Evolutionary conservation across 2,888 invertebrate species (phyloP), one percentile per base, ranked within the genome.

Genomic region (Liopterus haemorrhoidalis): DNA sequence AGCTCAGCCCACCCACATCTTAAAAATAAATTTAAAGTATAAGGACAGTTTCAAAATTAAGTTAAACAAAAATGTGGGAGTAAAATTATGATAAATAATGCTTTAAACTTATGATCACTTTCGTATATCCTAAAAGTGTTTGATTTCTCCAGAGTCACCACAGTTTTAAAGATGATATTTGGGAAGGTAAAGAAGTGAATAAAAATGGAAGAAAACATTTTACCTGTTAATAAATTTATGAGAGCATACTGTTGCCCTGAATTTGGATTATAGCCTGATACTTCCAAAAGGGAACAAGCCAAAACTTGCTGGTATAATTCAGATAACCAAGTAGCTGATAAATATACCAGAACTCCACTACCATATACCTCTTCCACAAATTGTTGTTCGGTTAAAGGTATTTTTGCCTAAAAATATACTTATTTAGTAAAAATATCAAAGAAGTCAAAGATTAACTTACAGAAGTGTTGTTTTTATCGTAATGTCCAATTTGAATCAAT

Each of bases 341-440:
- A 74, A 62, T 93, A 96, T 4, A 96, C 88, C 18, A 95, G 71
- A 12, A 95, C 88, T 0, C 94, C 95, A 46, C 90, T 89, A 21
- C 90, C 88, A 63, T 92, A 87, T 4, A 95, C 87, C 61, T 90
- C 87, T 58, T 92, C 90, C 2, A 93, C 86, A 63, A 95, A 95
- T 65, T 91, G 85, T 49, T 85, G 85, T 78, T 94, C 83, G 1
- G 81, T 82, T 57, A 81, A 70, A 0, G 81, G 78, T 11, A 81
- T 59, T 40, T 55, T 49, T 9, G 58, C 53, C 57, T 61, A 41
- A 33, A 53, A 46, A 32, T 27, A n/a, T 6, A n/a, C n/a, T n/a
- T n/a, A n/a, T n/a, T n/a, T n/a, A n/a, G n/a, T n/a, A n/a, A n/a
- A n/a, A n/a, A n/a, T n/a, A n/a, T n/a, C n/a, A n/a, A n/a, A n/a